A percentile compares a stretch with the other conserved stretches of the same genome.
phyloP scores from a whole-genome alignment of 2,888 invertebrate genomes.

The Pachymerium ferrugineum region DNA sequence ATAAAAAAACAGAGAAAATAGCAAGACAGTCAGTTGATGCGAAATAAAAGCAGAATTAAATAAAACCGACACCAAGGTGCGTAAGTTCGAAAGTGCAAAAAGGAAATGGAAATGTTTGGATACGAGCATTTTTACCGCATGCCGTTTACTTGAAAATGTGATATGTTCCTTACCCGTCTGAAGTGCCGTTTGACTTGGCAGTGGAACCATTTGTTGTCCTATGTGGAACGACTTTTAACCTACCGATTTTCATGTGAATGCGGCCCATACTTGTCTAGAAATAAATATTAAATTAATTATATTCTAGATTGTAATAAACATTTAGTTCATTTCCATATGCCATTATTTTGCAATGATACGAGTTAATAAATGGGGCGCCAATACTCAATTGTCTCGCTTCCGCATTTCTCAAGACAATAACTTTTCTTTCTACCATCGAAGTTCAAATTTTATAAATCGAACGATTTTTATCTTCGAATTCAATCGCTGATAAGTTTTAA shows the following conservation, averaged over 20 bases:
- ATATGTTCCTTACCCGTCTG: slow-evolving; percentile 29
- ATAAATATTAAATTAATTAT: no score
- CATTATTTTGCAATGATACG: no score
- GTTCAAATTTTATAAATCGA: no score
- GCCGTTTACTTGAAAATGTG: not conserved
- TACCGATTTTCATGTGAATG: slow-evolving; percentile 73
- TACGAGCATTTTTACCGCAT: not conserved
- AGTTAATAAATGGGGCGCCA: no score
- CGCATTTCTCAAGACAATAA: no score
- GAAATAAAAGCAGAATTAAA: not conserved
- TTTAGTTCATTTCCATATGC: no score
- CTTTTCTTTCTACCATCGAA: no score
- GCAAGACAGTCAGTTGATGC: not conserved
- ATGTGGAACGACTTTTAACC: slow-evolving; percentile 63
- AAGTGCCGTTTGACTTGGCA: slow-evolving; percentile 32
- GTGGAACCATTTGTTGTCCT: slow-evolving; percentile 29
- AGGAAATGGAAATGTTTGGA: not conserved
- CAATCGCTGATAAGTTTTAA: no score
- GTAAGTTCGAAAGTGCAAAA: not conserved
- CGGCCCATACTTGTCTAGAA: slow-evolving; percentile 66
- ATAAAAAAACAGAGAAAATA: not conserved
- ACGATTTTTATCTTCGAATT: no score
- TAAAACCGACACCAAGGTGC: not conserved
- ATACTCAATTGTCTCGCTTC: no score
- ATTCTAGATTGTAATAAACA: no score